Evolutionary conservation across 2,113 vertebrate genomes (phyloP), one percentile per base, ranked within the genome.

Genomic region (Epinephelus fuscoguttatus): DNA sequence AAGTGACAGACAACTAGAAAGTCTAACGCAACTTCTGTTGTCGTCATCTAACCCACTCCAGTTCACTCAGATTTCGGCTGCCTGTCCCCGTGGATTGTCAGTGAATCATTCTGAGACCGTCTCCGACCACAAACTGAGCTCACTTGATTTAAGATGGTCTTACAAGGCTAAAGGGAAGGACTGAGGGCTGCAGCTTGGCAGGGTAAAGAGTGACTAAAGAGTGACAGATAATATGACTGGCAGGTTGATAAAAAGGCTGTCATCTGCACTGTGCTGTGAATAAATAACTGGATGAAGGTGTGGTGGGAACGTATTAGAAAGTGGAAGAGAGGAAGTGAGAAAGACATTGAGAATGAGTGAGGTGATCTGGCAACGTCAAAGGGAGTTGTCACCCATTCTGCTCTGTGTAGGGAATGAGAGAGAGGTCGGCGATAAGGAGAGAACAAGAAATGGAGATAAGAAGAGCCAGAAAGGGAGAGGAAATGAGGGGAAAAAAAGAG

Each of bases 221-320:
- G 27, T 71, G 50, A 83, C 45, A n/a, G 57, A 50, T 18, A 42
- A 69, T 76, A 49, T 84, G 67, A 75, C 33, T 66, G 78, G 15
- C 70, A 88, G 79, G 78, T 49, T 83, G 76, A 75, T 75, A 72
- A 80, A 82, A 86, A 76, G 47, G 59, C 80, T 70, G 63, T 78
- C 73, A 61, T 57, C 47, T 50, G 60, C 63, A 6, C 66, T 62
- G 74, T 25, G 57, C 49, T 40, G 52, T 59, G 47, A 84, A 76
- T 66, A 80, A 78, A 87, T 75, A 56, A 78, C 13, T 30, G 64
- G 53, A 40, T 81, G 64, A 71, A 72, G 45, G 72, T 59, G 37
- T 50, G 45, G 18, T 18, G 23, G 30, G 45, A 30, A 17, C 23
- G 30, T 64, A 62, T 61, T 53, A 59, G 25, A 53, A 59, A 67